These are phyloP conservation scores for Myripristis murdjan DNA, from an alignment of 2,797 vertebrate genomes.

Conservation along the genomic window DNA sequence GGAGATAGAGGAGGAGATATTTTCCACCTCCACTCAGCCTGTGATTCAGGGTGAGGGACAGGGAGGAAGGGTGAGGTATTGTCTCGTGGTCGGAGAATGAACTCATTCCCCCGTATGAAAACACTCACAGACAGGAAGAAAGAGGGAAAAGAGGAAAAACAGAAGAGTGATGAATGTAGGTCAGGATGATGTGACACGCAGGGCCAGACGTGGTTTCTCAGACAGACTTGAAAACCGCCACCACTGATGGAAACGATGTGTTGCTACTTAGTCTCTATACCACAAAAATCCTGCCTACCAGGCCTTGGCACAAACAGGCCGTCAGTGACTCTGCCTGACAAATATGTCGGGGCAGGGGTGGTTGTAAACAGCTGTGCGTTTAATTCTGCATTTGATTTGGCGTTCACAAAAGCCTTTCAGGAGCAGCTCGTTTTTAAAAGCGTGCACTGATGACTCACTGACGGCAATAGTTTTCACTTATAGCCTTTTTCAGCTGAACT, in stretches of 20 bases:
- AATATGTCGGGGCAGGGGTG: slow-evolving; percentile 53
- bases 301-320: slow-evolving; percentile 44
- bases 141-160: slow-evolving; percentile 17
- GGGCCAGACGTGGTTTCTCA: slow-evolving; percentile 72
- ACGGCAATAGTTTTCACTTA: not conserved
- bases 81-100: slow-evolving; percentile 78
- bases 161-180: slow-evolving; percentile 56
- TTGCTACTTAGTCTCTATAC: slow-evolving; percentile 58
- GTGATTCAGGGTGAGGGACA: slow-evolving; percentile 68
- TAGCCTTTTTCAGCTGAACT: slow-evolving; percentile 9
- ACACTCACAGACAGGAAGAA: slow-evolving; percentile 51
- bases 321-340: slow-evolving; percentile 53
- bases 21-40: slow-evolving; percentile 62
- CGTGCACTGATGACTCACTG: not conserved
- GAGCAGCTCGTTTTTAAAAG: slow-evolving; percentile 1
- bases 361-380: slow-evolving; percentile 65
- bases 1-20: slow-evolving; percentile 51
- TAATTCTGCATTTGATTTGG: slow-evolving; percentile 37
- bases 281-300: slow-evolving; percentile 68
- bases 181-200: slow-evolving; percentile 71
- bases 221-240: slow-evolving; percentile 61
- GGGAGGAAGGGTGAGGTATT: slow-evolving; percentile 76
- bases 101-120: slow-evolving; percentile 69
- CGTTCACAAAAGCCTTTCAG: slow-evolving; percentile 15
- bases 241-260: slow-evolving; percentile 69